phyloP scores from a whole-genome alignment of 2,797 vertebrate species.

The Myotis findleyi region DNA sequence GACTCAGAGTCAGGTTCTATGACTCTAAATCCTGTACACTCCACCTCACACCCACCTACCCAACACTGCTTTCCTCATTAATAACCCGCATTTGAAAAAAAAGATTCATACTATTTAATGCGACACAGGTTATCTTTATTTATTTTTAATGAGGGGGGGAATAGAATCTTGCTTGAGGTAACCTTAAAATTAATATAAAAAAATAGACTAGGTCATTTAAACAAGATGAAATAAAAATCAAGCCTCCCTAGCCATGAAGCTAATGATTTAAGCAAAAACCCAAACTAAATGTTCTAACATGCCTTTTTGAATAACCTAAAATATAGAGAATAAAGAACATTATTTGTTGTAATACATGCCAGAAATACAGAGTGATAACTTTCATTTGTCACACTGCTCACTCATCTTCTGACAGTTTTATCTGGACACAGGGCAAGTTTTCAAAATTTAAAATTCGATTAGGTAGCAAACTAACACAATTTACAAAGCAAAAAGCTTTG shows the following conservation, averaged over 20 bases:
- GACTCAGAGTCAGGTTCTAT: background rate
- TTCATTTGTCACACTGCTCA: background rate
- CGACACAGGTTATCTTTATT: background rate
- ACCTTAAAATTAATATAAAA: conserved; percentile 19
- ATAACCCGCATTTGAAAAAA: background rate
- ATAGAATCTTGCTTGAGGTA: background rate
- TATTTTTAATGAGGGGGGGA: conserved; percentile 27
- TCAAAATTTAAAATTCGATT: conserved; percentile 16
- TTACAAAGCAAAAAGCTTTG: background rate
- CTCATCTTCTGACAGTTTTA: conserved; percentile 29
- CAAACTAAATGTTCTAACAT: background rate
- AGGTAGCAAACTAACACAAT: background rate
- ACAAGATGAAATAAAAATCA: background rate
- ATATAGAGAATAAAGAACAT: background rate
- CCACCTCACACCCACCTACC: background rate
- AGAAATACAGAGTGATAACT: background rate
- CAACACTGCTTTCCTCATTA: background rate
- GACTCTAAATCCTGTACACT: background rate
- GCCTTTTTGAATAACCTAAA: background rate
- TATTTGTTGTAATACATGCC: background rate
- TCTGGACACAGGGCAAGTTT: background rate
- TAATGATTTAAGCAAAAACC: conserved; percentile 11
- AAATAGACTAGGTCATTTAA: background rate
- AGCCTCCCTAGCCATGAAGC: background rate
- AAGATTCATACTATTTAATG: background rate